phyloP scores from a whole-genome alignment of 2,113 vertebrate genomes.

The Semnornis frantzii region DNA sequence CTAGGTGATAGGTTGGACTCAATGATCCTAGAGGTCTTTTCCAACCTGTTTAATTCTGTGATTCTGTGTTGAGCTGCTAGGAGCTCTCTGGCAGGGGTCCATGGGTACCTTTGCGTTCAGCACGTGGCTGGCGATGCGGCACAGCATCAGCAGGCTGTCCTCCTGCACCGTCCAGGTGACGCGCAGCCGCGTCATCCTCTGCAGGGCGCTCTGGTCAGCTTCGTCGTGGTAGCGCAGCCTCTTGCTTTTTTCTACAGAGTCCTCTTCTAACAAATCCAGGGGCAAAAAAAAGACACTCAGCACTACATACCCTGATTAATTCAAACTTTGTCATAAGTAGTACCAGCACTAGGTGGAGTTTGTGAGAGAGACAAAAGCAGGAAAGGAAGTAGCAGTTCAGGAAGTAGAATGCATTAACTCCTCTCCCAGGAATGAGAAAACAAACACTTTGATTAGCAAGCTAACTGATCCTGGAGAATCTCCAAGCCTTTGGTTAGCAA shows the following conservation, averaged over 20 bases:
- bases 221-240: slow-evolving; percentile 85
- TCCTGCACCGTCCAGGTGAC: slow-evolving; percentile 91
- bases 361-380: neutral
- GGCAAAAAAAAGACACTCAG: neutral
- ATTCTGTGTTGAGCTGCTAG: neutral
- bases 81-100: accelerated
- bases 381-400: neutral
- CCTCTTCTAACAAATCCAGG: neutral
- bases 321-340: neutral
- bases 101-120: slow-evolving; percentile 88
- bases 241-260: slow-evolving; percentile 67
- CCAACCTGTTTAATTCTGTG: too few species aligned
- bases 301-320: neutral
- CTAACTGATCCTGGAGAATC: neutral
- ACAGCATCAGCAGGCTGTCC: slow-evolving; percentile 94
- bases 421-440: neutral
- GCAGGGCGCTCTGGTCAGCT: slow-evolving; percentile 87
- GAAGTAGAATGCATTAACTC: neutral
- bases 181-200: slow-evolving; percentile 90
- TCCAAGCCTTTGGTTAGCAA: neutral
- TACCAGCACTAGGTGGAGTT: neutral
- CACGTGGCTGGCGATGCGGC: slow-evolving; percentile 88
- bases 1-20: too few species aligned
- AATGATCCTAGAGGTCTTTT: too few species aligned
- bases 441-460: neutral